Base-by-base conservation (phyloP, 2,888 invertebrate genomes). In the Incurvaria masculella region DNA sequence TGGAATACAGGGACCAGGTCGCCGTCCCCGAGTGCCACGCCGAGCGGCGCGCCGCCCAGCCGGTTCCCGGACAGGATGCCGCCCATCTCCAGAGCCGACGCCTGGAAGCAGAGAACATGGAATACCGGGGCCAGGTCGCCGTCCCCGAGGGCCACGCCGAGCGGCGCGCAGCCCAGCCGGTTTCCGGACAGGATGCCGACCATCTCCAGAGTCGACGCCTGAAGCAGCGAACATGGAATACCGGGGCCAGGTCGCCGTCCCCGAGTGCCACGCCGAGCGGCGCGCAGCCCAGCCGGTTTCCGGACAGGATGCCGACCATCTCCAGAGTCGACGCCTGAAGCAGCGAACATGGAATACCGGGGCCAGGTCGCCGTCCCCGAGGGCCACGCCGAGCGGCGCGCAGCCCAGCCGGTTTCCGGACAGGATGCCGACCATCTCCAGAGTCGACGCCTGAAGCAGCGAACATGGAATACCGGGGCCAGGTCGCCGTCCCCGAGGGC, bases 361-460 rank as follows among this genome's bases (percentile, higher is more conserved):
- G n/a, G n/a, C 78, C 54, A 74, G 52, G 50, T 71, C 69, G 0
- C 78, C 78, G 3, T 63, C 56, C 1, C 76, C 72, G 0, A 74
- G 57, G 4, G 70, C 59, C 4, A 63, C 56, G 11, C 76, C 78
- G 4, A 78, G 60, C 0, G 78, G 76, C 0, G 72, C 66, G 0
- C 66, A 67, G 0, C 62, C 78, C 74, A 76, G 72, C 4, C 70
- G 63, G 57, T 78, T 69, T 0, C 78, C 78, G 40, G 72, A 63
- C 21, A 75, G 53, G 5, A 69, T 66, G 0, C 72, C 73, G 1
- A 72, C 61, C 0, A 78, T 57, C 45, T 74, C 72, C 44, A 69
- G 65, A 1, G 71, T 33, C 27, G 21, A 2, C n/a, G 6, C n/a
- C 17, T 21, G 21, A n/a, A n/a, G n/a, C n/a, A n/a, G n/a, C n/a